Conservation (phyloP, 2,113 vertebrate genomes). For the Eclectus roratus region DNA sequence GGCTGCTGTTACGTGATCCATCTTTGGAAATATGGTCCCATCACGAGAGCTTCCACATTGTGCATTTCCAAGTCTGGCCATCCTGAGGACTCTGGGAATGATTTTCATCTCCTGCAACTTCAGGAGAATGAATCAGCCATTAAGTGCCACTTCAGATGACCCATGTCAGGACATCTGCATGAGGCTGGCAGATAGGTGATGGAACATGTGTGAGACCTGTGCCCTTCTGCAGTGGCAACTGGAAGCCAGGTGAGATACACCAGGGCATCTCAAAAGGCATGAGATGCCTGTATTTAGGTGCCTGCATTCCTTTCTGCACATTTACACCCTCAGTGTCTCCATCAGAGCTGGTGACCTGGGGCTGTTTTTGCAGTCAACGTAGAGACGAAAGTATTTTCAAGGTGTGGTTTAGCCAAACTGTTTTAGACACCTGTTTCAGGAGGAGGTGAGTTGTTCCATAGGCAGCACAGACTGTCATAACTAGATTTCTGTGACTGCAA, state of each 20-base stretch:
- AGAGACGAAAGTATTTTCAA: not conserved
- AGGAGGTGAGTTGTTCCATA: not conserved
- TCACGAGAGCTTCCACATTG: fast-evolving
- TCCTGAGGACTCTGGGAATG: not conserved
- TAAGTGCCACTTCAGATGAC: not conserved
- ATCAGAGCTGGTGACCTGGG: not conserved
- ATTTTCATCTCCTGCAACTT: not conserved
- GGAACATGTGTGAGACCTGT: not conserved
- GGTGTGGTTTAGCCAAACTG: not conserved
- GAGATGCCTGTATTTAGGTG: not conserved
- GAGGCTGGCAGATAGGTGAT: not conserved
- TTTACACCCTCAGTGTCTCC: not conserved
- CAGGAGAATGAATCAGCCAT: not conserved
- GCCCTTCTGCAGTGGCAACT: not conserved
- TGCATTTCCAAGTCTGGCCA: not conserved
- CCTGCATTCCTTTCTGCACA: not conserved
- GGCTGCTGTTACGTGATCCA: not conserved
- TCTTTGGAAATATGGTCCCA: not conserved
- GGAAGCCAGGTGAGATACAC: not conserved
- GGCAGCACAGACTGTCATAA: not conserved
- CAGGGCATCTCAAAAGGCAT: not conserved
- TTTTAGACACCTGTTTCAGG: not conserved
- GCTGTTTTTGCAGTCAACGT: not conserved
- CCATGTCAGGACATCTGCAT: not conserved
- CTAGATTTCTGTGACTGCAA: not conserved